phyloP scores from a whole-genome alignment of 2,113 vertebrate species.

The Octodon degus region DNA sequence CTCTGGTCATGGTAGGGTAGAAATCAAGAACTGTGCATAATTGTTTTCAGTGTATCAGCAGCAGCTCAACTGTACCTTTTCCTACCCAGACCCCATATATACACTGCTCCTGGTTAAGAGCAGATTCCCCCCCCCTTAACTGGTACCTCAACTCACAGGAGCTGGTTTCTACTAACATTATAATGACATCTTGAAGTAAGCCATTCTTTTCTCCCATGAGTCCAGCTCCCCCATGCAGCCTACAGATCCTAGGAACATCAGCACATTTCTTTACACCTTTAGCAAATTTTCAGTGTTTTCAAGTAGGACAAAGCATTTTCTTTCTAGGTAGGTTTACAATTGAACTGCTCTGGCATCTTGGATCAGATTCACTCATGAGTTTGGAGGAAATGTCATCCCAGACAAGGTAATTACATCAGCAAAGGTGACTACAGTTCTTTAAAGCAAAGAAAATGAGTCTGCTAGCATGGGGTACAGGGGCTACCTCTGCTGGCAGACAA shows the following conservation, averaged over 20 bases:
- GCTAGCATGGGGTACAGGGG: fast-evolving
- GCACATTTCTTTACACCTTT: neutral
- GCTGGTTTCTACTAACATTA: neutral
- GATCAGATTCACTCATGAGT: neutral
- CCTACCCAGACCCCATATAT: neutral
- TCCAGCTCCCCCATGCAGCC: neutral
- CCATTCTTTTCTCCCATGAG: neutral
- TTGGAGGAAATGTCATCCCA: neutral
- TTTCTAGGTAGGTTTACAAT: neutral
- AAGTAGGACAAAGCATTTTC: constrained; percentile 2
- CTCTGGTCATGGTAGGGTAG: neutral
- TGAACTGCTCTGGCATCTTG: neutral
- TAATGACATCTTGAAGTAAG: neutral
- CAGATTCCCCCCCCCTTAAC: neutral
- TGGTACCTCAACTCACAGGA: neutral
- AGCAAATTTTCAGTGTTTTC: neutral
- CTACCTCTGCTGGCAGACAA: neutral
- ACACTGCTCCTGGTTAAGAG: neutral
- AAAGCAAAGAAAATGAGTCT: neutral
- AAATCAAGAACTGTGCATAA: neutral
- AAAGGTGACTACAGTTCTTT: neutral
- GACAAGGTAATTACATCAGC: neutral
- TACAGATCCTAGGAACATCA: neutral
- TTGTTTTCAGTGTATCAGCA: neutral
- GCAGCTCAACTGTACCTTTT: neutral